These are phyloP conservation scores for Galaxea fascicularis DNA, from an alignment of 92 coral and sea anemone genomes.

Conservation along the genomic window DNA sequence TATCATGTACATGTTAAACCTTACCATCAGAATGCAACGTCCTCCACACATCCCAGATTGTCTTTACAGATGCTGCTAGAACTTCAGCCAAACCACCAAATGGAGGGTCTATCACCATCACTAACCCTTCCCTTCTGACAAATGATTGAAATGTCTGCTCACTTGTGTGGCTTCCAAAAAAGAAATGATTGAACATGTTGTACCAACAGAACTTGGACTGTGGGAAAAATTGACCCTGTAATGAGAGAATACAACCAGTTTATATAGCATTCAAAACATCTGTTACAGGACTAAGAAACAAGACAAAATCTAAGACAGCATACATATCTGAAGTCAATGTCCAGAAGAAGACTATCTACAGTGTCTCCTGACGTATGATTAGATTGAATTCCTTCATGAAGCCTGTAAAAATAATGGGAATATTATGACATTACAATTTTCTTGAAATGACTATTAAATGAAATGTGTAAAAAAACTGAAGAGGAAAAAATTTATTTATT, in stretches of 20 bases:
- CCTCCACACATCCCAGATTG: constrained; percentile 70
- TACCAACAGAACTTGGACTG: constrained; percentile 80
- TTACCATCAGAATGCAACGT: constrained; percentile 21
- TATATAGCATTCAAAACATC: neutral
- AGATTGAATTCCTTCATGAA: constrained; percentile 88
- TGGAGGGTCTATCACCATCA: constrained; percentile 93
- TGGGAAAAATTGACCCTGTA: constrained; percentile 85
- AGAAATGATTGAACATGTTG: constrained; percentile 96
- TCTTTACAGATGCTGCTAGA: constrained; percentile 73
- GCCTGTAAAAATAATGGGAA: constrained; percentile 24
- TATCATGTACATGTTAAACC: neutral
- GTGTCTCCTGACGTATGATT: constrained; percentile 11
- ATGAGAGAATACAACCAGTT: neutral
- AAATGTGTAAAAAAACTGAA: too few species aligned
- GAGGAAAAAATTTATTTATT: too few species aligned
- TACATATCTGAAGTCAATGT: constrained; percentile 96
- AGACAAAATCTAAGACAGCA: constrained; percentile 12
- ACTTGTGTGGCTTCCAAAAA: constrained; percentile 73
- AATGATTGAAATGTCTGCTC: constrained; percentile 59
- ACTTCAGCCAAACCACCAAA: constrained; percentile 97
- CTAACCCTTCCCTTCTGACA: constrained; percentile 61
- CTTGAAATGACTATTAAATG: too few species aligned
- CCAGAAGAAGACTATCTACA: constrained; percentile 87
- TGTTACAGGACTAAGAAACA: too few species aligned
- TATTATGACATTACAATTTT: neutral